phyloP scores from a whole-genome alignment of 2,113 vertebrate species.

The Ptyas mucosa region DNA sequence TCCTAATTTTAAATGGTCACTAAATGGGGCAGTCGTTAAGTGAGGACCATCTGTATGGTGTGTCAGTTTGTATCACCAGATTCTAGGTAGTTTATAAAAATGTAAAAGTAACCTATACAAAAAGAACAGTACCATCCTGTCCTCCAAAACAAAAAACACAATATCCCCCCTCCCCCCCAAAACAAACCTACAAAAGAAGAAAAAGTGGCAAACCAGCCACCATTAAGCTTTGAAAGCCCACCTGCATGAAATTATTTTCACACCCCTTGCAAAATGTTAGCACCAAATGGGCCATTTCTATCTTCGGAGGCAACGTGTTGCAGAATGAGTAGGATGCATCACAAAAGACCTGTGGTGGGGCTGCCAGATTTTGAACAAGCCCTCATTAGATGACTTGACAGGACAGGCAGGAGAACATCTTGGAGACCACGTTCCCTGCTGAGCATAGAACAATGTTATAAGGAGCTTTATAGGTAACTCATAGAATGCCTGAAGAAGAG shows the following conservation, averaged over 20 bases:
- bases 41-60: neutral
- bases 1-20: neutral
- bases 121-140: neutral
- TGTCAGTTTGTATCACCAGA: neutral
- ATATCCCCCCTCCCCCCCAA: neutral
- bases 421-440: neutral
- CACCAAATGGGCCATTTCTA: neutral
- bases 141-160: neutral
- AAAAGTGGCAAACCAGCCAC: neutral
- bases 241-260: neutral
- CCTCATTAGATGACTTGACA: too few species aligned
- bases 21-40: neutral
- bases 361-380: neutral
- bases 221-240: neutral
- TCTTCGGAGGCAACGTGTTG: neutral
- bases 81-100: neutral
- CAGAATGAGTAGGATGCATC: neutral
- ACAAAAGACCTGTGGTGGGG: neutral
- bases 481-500: neutral
- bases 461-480: neutral
- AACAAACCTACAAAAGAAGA: neutral
- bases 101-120: neutral
- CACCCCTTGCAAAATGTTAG: neutral
- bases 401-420: neutral
- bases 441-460: neutral